phyloP scores from a whole-genome alignment of 1,140 invertebrate genomes.

The Lamellibrachia luymesi region DNA sequence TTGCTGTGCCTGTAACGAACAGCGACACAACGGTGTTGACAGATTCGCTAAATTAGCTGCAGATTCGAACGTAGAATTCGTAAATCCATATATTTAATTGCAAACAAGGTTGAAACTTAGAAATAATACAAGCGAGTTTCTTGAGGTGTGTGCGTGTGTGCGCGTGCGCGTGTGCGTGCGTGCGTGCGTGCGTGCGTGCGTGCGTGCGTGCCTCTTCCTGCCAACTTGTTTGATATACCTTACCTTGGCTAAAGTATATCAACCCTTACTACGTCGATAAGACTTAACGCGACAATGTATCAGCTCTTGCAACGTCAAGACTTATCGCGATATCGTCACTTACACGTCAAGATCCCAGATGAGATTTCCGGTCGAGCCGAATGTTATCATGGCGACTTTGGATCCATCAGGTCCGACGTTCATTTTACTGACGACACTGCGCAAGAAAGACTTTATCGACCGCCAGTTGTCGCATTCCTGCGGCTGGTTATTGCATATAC shows the following conservation, averaged over 20 bases:
- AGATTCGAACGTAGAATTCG: neutral
- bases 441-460: neutral
- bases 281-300: too few relatives aligned
- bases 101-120: neutral
- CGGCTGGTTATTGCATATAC: constrained; percentile 13
- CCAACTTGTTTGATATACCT: too few relatives aligned
- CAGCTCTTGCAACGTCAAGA: neutral
- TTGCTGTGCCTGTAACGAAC: constrained; percentile 13
- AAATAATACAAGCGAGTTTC: neutral
- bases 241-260: too few relatives aligned
- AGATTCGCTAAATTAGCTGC: neutral
- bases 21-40: neutral
- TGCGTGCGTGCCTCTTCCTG: neutral
- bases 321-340: neutral
- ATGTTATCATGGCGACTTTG: constrained; percentile 18
- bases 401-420: constrained; percentile 2
- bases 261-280: too few relatives aligned
- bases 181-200: neutral
- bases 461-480: constrained; percentile 9
- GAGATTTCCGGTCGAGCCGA: constrained; percentile 7
- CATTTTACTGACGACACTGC: neutral
- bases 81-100: neutral
- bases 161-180: neutral
- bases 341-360: constrained; percentile 14
- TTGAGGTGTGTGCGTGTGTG: constrained; percentile 8